Conservation (phyloP, 2,113 vertebrate genomes). For the Neodon shergylaensis region DNA sequence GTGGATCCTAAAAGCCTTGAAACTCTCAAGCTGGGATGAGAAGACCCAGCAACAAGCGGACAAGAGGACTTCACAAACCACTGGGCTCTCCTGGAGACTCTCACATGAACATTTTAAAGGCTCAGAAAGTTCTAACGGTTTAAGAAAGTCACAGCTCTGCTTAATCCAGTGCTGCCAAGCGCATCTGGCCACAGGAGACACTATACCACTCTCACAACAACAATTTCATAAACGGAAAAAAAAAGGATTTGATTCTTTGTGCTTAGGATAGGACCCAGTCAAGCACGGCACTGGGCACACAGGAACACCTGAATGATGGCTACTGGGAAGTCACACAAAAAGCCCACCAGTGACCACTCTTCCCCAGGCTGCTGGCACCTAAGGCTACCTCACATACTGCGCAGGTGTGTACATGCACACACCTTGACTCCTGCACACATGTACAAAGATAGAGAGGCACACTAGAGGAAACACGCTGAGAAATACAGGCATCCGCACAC, state of each 20-base stretch:
- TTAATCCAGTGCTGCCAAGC: background rate
- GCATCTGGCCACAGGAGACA: background rate
- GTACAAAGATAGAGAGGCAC: background rate
- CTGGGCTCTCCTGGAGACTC: background rate
- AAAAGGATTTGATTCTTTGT: background rate
- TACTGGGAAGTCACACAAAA: background rate
- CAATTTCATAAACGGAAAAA: background rate
- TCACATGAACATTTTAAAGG: conserved; percentile 3
- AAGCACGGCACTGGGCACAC: background rate
- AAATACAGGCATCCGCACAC: no score
- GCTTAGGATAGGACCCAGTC: background rate
- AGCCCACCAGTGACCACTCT: background rate
- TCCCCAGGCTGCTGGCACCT: background rate
- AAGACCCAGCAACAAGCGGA: background rate
- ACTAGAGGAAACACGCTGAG: background rate
- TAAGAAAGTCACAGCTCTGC: conserved; percentile 16
- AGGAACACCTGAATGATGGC: background rate
- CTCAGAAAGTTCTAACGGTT: background rate
- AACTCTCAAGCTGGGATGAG: background rate
- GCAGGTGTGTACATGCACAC: background rate
- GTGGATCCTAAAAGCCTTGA: background rate
- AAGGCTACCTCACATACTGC: background rate
- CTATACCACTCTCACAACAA: background rate
- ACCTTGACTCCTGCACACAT: background rate
- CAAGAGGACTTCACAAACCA: background rate